Evolutionary conservation across 2,888 invertebrate genomes (phyloP), one percentile per base, ranked within the genome.

Genomic region (Drosophila quasianomalipes): DNA sequence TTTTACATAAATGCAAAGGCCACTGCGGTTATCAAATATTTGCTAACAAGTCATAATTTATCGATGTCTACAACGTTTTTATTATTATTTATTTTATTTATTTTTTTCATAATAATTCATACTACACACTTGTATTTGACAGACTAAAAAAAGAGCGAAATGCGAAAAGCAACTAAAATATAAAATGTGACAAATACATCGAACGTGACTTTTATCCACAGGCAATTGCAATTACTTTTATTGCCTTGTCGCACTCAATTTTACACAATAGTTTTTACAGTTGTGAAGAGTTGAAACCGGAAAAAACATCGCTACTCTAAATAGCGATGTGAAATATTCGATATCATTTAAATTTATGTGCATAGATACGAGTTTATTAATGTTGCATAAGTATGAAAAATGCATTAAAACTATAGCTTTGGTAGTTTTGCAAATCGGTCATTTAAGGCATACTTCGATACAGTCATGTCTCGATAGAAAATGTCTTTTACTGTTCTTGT

Each of bases 141-240:
- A 61, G 41, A 33, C 44, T 16, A 35, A 39, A 65, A 57, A 57
- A 52, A 35, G 14, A 31, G 28, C 62, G 39, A 62, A 61, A 68
- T 30, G 41, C 35, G 51, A 33, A 72, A 61, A 55, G 41, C 52
- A 53, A 55, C 49, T 22, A 66, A 55, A 51, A 61, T 54, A 54
- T 62, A 35, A 44, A 59, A 47, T 44, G 64, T 41, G 59, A 74
- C 70, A 71, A 30, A 58, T 58, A 54, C 19, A 14, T 67, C 70
- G 85, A 83, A 83, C 82, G 87, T 82, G 81, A 80, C 82, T 81
- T 73, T 70, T 59, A 44, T 22, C 31, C 55, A 33, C 61, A 54
- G 57, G n/a, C 67, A 82, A 76, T 62, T 81, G 69, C 71, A 68
- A 75, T 67, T 64, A 64, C n/a, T 74, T 73, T 54, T 73, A 76